Evolutionary conservation across 2,113 vertebrate genomes (phyloP).

Genomic region (Montifringilla adamsi): DNA sequence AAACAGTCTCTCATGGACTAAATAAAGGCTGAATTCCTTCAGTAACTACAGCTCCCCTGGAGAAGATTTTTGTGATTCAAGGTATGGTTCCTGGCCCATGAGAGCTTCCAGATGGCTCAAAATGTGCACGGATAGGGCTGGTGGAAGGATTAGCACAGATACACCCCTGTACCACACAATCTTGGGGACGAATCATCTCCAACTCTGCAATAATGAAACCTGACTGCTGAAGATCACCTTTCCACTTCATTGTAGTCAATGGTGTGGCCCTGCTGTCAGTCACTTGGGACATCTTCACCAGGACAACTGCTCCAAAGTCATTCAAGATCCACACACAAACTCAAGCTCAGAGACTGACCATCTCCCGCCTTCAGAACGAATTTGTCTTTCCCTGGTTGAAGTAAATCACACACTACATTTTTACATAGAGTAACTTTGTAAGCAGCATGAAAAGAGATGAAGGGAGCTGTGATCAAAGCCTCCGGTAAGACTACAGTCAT

Average conservation of each 20-base stretch:
- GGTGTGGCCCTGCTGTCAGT: background rate
- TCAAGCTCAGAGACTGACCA: background rate
- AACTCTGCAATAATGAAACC: background rate
- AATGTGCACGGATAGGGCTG: background rate
- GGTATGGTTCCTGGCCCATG: background rate
- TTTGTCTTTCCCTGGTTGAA: background rate
- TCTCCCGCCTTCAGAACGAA: background rate
- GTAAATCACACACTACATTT: background rate
- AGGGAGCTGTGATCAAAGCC: conserved; percentile 25
- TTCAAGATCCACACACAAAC: background rate
- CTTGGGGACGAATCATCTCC: background rate
- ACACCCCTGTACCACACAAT: background rate
- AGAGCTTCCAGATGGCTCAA: background rate
- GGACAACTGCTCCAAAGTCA: background rate
- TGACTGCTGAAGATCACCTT: background rate
- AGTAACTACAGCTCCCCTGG: background rate
- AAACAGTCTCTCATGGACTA: background rate
- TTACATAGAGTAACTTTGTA: background rate
- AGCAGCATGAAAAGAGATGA: background rate
- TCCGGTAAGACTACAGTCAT: background rate
- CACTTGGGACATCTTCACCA: background rate
- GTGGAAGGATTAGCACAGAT: background rate
- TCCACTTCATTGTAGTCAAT: background rate
- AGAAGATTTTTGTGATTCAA: background rate
- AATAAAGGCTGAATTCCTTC: background rate